These are phyloP conservation scores for Plemyria rubiginata DNA, from an alignment of 2,888 invertebrate species.

Conservation along the genomic window DNA sequence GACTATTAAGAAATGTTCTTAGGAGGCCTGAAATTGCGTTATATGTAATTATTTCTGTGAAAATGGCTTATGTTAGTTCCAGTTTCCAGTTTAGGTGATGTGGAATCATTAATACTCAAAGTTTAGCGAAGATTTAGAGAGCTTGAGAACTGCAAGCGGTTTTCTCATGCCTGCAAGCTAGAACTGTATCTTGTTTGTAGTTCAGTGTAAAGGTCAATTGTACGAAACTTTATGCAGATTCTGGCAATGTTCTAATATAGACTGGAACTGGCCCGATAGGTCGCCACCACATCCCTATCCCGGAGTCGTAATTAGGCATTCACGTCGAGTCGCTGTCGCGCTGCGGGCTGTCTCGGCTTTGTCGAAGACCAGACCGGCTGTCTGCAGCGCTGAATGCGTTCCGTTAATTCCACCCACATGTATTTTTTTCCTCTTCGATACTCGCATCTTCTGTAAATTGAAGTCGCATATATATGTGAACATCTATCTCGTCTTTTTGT, in stretches of 20 bases:
- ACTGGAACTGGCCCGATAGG: constrained; percentile 6
- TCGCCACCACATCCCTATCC: constrained; percentile 25
- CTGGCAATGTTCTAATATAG: neutral
- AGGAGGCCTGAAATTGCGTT: too few relatives aligned
- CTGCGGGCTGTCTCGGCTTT: constrained; percentile 75
- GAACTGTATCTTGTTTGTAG: constrained; percentile 1
- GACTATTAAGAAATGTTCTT: neutral
- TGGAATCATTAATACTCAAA: constrained; percentile 1
- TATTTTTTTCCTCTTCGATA: constrained; percentile 44
- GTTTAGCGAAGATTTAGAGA: neutral
- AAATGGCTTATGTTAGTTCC: too few relatives aligned
- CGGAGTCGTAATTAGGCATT: constrained; percentile 81
- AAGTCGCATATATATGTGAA: constrained; percentile 33
- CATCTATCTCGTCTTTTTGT: constrained; percentile 23
- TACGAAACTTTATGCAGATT: neutral
- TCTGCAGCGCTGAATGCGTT: constrained; percentile 62
- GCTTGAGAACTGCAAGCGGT: neutral
- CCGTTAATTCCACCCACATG: constrained; percentile 55
- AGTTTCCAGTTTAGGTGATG: neutral
- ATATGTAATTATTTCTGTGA: too few relatives aligned
- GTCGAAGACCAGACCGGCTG: constrained; percentile 74
- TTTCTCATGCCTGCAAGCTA: constrained; percentile 1
- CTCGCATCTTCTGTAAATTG: constrained; percentile 35
- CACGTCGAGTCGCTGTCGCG: constrained; percentile 73
- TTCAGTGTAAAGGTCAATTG: constrained; percentile 4